Conservation (phyloP, 1,140 invertebrate species). For the Probaryconus sp. region DNA sequence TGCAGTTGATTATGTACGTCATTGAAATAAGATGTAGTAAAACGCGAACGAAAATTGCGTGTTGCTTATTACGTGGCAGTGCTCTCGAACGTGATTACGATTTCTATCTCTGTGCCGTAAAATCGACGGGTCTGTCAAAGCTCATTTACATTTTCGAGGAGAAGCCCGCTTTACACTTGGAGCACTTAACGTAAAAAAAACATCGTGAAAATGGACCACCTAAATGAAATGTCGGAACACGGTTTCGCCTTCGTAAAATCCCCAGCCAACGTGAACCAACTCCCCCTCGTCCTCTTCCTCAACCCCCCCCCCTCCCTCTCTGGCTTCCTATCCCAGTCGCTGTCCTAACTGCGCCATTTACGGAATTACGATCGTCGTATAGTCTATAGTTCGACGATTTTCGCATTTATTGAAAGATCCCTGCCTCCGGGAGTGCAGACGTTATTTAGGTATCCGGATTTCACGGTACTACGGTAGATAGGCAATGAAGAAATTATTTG, state of each 20-base stretch:
- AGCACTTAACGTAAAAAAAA: conserved; percentile 56
- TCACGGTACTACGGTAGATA: no score
- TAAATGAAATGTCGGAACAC: conserved; percentile 49
- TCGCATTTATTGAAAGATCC: conserved; percentile 59
- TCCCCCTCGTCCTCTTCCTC: not conserved
- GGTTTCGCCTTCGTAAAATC: conserved; percentile 43
- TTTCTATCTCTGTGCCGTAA: conserved; percentile 38
- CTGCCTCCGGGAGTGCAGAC: not conserved
- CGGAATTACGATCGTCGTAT: conserved; percentile 64
- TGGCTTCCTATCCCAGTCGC: not conserved
- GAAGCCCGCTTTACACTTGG: conserved; percentile 30
- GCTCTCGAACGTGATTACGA: conserved; percentile 22
- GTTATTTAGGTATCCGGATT: conserved; percentile 7
- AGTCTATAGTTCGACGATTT: conserved; percentile 51
- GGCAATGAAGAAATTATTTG: conserved; percentile 45
- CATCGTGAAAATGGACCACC: conserved; percentile 49
- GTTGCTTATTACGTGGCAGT: conserved; percentile 32
- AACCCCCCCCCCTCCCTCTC: not conserved
- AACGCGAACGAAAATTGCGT: conserved; percentile 39
- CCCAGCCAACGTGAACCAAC: not conserved
- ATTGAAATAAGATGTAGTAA: conserved; percentile 20
- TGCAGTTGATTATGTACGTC: conserved; percentile 18
- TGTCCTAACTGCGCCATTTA: conserved; percentile 49
- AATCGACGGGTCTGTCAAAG: conserved; percentile 43
- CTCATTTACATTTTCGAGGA: conserved; percentile 54